Base-by-base conservation (phyloP, 1,140 invertebrate species). In the Calephelis virginiensis region DNA sequence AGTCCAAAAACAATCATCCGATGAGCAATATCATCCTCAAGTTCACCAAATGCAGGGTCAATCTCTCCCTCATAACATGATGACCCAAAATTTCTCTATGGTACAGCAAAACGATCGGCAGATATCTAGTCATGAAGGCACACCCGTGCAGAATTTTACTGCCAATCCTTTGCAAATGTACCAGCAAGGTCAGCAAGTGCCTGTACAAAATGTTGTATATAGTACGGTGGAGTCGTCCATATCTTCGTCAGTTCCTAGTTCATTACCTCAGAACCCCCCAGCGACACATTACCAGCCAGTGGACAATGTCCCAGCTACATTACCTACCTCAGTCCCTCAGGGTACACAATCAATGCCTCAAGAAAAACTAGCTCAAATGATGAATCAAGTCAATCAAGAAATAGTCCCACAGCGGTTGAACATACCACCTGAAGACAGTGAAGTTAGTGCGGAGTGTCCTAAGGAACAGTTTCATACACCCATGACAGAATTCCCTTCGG, bases 41-140 rank as follows among this genome's bases (percentile, higher is more conserved):
- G 73, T 82, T 12, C 80, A 86, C 56, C 70, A 71, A 14, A 77
- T 90, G 77, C 88, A 89, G 64, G 89, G 89, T 0, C 85, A 89
- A 69, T 89, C 86, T 0, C 67, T 91, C 6, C 88, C 85, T 0
- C 88, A 89, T 62, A 87, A 84, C 43, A 79, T 88, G 70, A 64
- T 86, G 75, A 70, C 72, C 53, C 82, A 85, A 45, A 83, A 82
- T 59, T 88, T 86, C 38, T 77, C 56, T 63, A 63, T 80, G 63
- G 78, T 86, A 48, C 85, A 85, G 67, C 86, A 90, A 72, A 85
- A 77, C 63, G 88, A 90, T 59, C 77, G 86, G 80, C 88, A 91
- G 81, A 89, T 89, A 80, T 92, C 91, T 81, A 92, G 91, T 87
- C 90, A 92, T 76, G 91, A 92, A 80, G 90, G 91, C 76, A 92